phyloP scores from a whole-genome alignment of 2,888 invertebrate genomes.

The Pammene aurita region DNA sequence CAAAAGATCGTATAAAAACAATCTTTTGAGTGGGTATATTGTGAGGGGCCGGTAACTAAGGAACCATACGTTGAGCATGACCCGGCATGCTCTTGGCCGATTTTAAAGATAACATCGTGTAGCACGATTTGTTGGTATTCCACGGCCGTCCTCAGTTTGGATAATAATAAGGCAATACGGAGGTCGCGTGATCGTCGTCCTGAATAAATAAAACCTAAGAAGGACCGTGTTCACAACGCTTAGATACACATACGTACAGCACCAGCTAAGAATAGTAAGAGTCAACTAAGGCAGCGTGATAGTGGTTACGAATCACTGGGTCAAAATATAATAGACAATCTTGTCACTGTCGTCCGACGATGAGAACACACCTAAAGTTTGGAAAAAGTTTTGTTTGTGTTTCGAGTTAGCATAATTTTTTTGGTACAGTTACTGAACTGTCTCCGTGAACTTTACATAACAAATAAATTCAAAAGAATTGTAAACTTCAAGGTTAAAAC shows the following conservation, averaged over 20 bases:
- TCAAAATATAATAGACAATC: too few relatives aligned
- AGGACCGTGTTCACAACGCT: slow-evolving; percentile 5
- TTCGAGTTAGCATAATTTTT: background rate
- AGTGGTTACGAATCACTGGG: too few relatives aligned
- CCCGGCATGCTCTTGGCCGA: too few relatives aligned
- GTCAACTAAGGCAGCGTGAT: too few relatives aligned
- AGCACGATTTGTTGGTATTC: slow-evolving; percentile 55
- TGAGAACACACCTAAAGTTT: background rate
- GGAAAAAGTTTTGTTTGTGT: slow-evolving; percentile 10
- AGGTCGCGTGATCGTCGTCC: slow-evolving; percentile 58
- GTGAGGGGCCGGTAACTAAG: too few relatives aligned
- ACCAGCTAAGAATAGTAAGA: too few relatives aligned
- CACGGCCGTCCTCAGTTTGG: slow-evolving; percentile 51
- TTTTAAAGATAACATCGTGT: slow-evolving; percentile 43
- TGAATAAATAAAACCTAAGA: slow-evolving; percentile 58
- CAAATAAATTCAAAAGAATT: too few relatives aligned
- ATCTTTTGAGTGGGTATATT: too few relatives aligned
- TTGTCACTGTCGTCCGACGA: background rate
- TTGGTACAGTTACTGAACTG: background rate
- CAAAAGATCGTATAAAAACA: too few relatives aligned
- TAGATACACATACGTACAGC: background rate
- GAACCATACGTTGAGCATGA: too few relatives aligned
- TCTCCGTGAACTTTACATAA: too few relatives aligned
- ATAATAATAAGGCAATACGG: slow-evolving; percentile 53
- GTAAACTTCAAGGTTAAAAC: too few relatives aligned